A percentile compares a stretch with the other conserved stretches of the same genome.
phyloP scores from a whole-genome alignment of 2,797 vertebrate species.

The Manis crassicaudata region DNA sequence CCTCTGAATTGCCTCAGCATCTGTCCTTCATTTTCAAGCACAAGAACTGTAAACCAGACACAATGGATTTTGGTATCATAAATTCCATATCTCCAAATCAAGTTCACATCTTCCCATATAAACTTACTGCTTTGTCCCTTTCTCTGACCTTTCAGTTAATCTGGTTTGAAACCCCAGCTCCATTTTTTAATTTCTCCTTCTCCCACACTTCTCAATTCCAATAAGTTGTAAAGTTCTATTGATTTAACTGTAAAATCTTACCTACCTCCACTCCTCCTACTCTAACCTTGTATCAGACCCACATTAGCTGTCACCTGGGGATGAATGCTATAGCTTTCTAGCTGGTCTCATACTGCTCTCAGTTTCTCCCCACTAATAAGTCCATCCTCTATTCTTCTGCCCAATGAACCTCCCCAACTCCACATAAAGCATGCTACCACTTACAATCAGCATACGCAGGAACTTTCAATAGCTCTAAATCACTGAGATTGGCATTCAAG shows the following conservation, averaged over 20 bases:
- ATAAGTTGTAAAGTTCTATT: background rate
- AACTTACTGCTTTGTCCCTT: background rate
- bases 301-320: background rate
- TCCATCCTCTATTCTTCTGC: background rate
- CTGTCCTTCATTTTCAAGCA: background rate
- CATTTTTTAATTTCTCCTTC: background rate
- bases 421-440: background rate
- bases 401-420: background rate
- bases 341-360: background rate
- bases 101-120: background rate
- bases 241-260: background rate
- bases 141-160: background rate
- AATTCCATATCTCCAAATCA: background rate
- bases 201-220: background rate
- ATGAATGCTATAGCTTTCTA: background rate
- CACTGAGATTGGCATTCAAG: background rate
- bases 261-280: background rate
- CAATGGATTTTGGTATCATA: background rate
- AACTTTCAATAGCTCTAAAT: background rate
- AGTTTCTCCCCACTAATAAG: background rate
- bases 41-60: background rate
- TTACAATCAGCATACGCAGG: background rate
- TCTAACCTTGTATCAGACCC: background rate
- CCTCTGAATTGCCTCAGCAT: background rate
- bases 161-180: conserved; percentile 9